Evolutionary conservation across 2,888 invertebrate genomes (phyloP).

Genomic region (Melinaea marsaeus): DNA sequence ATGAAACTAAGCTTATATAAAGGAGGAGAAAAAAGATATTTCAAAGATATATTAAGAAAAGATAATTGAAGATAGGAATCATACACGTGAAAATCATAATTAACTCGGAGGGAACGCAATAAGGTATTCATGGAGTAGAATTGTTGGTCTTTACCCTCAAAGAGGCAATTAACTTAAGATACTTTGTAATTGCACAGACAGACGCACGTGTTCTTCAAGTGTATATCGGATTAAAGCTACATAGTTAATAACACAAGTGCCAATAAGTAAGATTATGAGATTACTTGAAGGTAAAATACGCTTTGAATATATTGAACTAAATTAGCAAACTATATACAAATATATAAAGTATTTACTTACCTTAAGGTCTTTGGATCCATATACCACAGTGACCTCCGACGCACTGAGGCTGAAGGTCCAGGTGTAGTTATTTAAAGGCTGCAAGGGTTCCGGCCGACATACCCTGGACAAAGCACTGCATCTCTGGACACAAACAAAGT

Average conservation of each 20-base stretch:
- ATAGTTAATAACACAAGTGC: no score
- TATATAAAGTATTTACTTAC: not conserved
- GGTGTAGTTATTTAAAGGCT: conserved; percentile 65
- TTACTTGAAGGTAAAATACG: no score
- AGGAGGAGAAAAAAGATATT: no score
- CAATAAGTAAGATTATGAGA: no score
- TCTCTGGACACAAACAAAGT: conserved; percentile 61
- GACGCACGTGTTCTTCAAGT: no score
- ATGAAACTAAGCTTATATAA: no score
- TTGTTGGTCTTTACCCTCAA: conserved; percentile 27
- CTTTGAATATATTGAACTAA: no score
- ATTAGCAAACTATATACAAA: not conserved
- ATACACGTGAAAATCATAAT: not conserved
- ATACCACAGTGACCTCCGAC: conserved; percentile 4
- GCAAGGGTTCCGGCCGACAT: conserved; percentile 61
- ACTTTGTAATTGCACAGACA: no score
- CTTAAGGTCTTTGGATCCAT: conserved; percentile 8
- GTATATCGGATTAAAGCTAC: conserved; percentile 12
- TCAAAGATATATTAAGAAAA: no score
- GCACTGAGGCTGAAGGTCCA: conserved; percentile 56
- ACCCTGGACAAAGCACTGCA: conserved; percentile 64
- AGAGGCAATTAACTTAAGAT: not conserved
- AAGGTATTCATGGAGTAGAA: conserved; percentile 21
- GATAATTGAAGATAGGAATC: not conserved
- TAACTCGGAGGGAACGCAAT: conserved; percentile 10